A percentile compares a stretch with the other conserved stretches of the same genome.
phyloP scores from a whole-genome alignment of 2,888 invertebrate genomes.

The Caenorhabditis imperialis region DNA sequence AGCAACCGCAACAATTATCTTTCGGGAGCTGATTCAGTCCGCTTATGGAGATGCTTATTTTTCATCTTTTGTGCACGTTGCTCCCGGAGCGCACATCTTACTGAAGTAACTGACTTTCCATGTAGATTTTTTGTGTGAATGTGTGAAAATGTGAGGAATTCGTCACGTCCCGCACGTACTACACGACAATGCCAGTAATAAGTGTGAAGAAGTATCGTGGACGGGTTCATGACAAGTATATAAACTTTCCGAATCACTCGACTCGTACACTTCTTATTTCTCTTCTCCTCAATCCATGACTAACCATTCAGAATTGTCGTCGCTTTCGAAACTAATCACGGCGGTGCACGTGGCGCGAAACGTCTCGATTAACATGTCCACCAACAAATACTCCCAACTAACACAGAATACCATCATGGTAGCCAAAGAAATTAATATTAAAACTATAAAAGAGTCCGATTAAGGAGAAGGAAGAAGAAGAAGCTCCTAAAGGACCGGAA shows the following conservation, averaged over 20 bases:
- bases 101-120: no score
- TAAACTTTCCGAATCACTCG: no score
- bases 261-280: background rate
- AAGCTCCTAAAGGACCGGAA: background rate
- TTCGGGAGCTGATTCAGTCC: no score
- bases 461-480: constrained; percentile 11
- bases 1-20: constrained; percentile 41
- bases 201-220: no score
- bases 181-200: no score
- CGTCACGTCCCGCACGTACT: no score
- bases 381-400: constrained; percentile 12
- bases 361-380: constrained; percentile 42
- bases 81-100: no score
- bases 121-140: no score
- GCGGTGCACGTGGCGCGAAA: constrained; percentile 33
- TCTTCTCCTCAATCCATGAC: background rate
- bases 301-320: constrained; percentile 23
- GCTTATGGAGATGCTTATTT: no score
- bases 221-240: no score
- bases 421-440: background rate
- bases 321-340: constrained; percentile 24
- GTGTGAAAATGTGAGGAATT: no score
- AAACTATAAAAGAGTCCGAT: background rate
- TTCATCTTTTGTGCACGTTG: no score
- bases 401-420: constrained; percentile 30